Evolutionary conservation across 2,888 invertebrate genomes (phyloP), one percentile per base, ranked within the genome.

Genomic region (Dilophus febrilis): DNA sequence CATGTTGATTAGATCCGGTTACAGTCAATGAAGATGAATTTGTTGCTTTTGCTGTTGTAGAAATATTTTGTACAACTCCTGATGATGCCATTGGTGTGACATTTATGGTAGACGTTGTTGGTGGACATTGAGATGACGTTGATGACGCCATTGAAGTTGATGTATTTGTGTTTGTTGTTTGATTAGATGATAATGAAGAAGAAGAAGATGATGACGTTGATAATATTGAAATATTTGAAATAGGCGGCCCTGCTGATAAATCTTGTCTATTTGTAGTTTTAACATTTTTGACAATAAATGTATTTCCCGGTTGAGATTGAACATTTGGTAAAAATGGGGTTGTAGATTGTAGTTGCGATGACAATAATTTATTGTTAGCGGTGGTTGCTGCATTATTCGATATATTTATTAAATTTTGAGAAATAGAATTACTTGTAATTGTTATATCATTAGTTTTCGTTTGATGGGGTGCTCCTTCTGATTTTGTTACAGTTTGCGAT

Each of bases 11-110:
- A n/a, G 35, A 28, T 19, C 58, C 33, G 10, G 26, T 28, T 17
- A 37, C 51, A 17, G 56, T 56, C 8, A 57, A 11, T 53, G 10
- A 53, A 51, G 42, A 45, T 52, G 3, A 47, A 30, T 17, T 44
- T 35, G 11, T 40, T 14, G 31, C 10, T 8, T 38, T 22, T 29
- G 40, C 10, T 31, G 45, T 17, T 14, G 50, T 46, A 27, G 46
- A 42, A 26, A 47, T 41, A 35, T 35, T n/a, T 18, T 14, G 4
- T 7, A 12, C 18, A 19, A 12, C 17, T 5, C 16, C 18, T n/a
- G 18, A 8, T 7, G 31, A 13, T 31, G 31, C n/a, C 31, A 31
- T 12, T 31, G 5, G 31, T 31, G n/a, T 31, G n/a, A n/a, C 12
- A 5, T 13, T 31, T 5, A 12, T 10, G 12, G 6, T 35, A 16